These are phyloP conservation scores for Oxyteleia sp. DNA, from an alignment of 2,888 invertebrate genomes.

Conservation along the genomic window DNA sequence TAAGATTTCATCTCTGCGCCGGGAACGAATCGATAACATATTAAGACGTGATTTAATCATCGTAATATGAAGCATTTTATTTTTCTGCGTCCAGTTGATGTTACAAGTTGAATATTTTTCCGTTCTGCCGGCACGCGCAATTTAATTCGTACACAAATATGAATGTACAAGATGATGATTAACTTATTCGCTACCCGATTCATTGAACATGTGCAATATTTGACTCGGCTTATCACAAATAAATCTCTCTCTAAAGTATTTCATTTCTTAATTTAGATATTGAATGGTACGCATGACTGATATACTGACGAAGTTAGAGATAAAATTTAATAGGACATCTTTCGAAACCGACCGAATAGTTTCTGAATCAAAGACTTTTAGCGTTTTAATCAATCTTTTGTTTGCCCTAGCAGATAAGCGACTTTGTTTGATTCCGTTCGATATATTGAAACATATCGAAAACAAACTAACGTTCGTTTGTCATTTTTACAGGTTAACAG, in stretches of 20 bases:
- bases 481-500: conserved; percentile 93
- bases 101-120: conserved; percentile 4
- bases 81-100: neutral
- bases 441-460: conserved; percentile 31
- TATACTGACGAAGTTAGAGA: conserved; percentile 40
- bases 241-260: conserved; percentile 51
- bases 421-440: conserved; percentile 49
- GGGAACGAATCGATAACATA: conserved; percentile 28
- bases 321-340: conserved; percentile 68
- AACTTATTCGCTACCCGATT: conserved; percentile 18
- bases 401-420: conserved; percentile 61
- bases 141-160: neutral
- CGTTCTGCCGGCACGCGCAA: neutral
- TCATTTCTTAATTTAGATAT: conserved; percentile 65
- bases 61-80: conserved; percentile 8
- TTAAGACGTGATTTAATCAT: conserved; percentile 42
- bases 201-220: conserved; percentile 37
- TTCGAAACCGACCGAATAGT: conserved; percentile 63
- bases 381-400: conserved; percentile 64
- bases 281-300: conserved; percentile 39
- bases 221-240: conserved; percentile 46
- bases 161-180: neutral
- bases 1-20: conserved; percentile 44
- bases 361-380: conserved; percentile 58
- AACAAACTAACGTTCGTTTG: conserved; percentile 12